Base-by-base conservation (phyloP, 2,113 vertebrate genomes). In the Ptilorrhoa leucosticta region DNA sequence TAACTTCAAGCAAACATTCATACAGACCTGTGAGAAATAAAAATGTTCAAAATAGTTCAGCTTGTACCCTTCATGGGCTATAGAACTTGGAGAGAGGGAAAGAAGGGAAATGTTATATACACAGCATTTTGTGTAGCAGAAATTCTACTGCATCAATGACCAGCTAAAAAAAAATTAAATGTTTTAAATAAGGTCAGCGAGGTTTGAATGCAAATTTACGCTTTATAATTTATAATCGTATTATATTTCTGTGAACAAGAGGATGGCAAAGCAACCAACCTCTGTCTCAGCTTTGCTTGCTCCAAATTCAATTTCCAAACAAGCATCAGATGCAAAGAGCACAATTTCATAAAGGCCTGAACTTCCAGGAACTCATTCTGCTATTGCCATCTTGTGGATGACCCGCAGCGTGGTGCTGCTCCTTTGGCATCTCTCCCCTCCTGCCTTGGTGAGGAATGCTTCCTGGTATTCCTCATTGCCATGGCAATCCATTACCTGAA, bases 331-430 rank as follows among this genome's bases (percentile, higher is more conserved):
- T 83, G 54, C 26, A 24, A 86, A 44, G 45, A 80, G 33, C 40
- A 51, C 10, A 33, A 15, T 65, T 71, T 89, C 23, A 33, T 8
- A 61, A 70, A 53, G 1, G 23, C n/a, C 64, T 73, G 83, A 66
- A 81, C 15, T 60, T 28, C 14, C 80, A 76, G 6, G 73, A 97
- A 70, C 58, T 95, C 90, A 96, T 97, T 87, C 92, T 15, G 5
- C 83, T 90, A 95, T 87, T 98, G 97, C 97, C 97, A 98, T 97
- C 98, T 97, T 93, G 96, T 97, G 98, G 97, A 7, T 92, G 95
- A 77, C 64, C 77, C 1, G 4, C 21, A 51, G 71, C 22, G 60
- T 47, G 27, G 33, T 26, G 15, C 44, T 51, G 39, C 35, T 77
- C 15, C 2, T 44, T 50, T 66, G 42, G 28, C 50, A 24, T 33